Conservation (phyloP, 2,888 invertebrate species). For the Flexamia atlantica region DNA sequence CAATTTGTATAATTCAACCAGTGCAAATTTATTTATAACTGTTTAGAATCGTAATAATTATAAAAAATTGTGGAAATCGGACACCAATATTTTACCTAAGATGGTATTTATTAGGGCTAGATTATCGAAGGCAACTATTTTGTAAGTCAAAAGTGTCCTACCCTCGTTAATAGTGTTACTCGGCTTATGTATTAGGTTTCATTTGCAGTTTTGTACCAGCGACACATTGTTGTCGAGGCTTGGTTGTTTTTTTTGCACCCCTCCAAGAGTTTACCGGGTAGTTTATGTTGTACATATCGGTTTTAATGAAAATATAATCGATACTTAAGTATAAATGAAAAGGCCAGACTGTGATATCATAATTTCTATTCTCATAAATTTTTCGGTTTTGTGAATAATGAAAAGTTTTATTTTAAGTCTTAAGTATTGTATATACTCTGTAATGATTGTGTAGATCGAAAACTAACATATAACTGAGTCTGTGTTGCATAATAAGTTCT, state of each 20-base stretch:
- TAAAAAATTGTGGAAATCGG: slow-evolving; percentile 16
- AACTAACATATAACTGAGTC: slow-evolving; percentile 39
- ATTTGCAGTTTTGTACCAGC: slow-evolving; percentile 36
- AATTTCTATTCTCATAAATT: slow-evolving; percentile 55
- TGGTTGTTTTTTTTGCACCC: slow-evolving; percentile 35
- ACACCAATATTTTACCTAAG: slow-evolving; percentile 32
- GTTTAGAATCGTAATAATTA: slow-evolving; percentile 23
- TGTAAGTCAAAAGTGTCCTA: slow-evolving; percentile 34
- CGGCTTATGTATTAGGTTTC: slow-evolving; percentile 26
- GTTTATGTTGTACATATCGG: slow-evolving; percentile 56
- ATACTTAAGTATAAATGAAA: slow-evolving; percentile 54
- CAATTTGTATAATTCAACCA: slow-evolving; percentile 26
- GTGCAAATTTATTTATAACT: slow-evolving; percentile 26
- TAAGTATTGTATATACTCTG: slow-evolving; percentile 58
- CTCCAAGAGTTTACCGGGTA: slow-evolving; percentile 14
- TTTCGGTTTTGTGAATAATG: slow-evolving; percentile 53
- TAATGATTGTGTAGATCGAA: slow-evolving; percentile 52
- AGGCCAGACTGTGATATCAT: slow-evolving; percentile 56
- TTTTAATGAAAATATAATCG: slow-evolving; percentile 54
- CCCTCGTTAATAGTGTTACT: slow-evolving; percentile 22
- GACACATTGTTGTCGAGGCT: slow-evolving; percentile 25
- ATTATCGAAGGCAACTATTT: slow-evolving; percentile 52
- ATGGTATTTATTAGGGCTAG: slow-evolving; percentile 52
- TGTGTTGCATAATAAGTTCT: slow-evolving; percentile 46
- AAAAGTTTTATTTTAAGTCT: slow-evolving; percentile 48